Evolutionary conservation across 2,888 invertebrate genomes (phyloP).

Genomic region (Pyrgus malvae): DNA sequence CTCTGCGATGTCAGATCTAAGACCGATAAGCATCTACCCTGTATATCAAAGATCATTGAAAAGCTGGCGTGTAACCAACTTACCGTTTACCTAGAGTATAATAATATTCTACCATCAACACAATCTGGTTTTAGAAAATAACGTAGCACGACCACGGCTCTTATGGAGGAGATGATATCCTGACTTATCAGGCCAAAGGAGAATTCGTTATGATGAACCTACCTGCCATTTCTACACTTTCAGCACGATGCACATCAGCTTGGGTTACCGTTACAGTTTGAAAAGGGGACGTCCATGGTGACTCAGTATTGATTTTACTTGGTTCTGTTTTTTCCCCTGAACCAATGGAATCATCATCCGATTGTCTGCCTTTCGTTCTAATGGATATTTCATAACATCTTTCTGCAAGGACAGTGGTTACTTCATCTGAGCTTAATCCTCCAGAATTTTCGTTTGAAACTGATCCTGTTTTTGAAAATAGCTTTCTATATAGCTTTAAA

Average conservation of each 20-base stretch:
- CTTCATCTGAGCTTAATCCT: no score
- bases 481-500: slow-evolving; percentile 36
- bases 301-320: no score
- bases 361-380: no score
- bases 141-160: background rate
- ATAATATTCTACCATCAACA: background rate
- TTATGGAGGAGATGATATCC: background rate
- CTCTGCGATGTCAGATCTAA: background rate
- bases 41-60: background rate
- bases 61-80: background rate
- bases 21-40: background rate
- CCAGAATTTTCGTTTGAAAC: background rate
- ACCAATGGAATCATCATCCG: background rate
- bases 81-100: background rate
- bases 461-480: slow-evolving; percentile 34
- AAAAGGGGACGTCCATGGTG: background rate
- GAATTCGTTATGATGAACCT: no score
- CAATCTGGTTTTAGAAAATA: background rate
- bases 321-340: no score
- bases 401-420: no score
- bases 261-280: background rate
- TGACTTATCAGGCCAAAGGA: background rate
- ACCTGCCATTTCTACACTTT: background rate
- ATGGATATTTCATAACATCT: no score
- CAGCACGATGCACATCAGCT: background rate